Evolutionary conservation across 2,888 invertebrate species (phyloP).

Genomic region (Xanthostigma xanthostigma): DNA sequence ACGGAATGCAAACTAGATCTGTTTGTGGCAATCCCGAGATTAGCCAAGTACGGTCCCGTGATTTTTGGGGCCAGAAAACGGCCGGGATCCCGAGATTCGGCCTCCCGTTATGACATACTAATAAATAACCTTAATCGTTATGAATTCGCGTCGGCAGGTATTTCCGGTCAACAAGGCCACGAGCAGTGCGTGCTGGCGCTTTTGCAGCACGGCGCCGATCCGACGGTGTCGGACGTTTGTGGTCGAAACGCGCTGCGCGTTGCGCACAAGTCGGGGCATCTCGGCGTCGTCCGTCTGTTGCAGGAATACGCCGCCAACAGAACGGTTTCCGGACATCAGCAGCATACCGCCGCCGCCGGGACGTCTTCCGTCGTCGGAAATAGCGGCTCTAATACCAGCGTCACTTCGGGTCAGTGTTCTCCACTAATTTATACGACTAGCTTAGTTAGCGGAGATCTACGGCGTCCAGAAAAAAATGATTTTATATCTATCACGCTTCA

Average conservation of each 20-base stretch:
- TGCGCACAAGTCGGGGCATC: constrained; percentile 82
- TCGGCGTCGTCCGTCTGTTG: constrained; percentile 62
- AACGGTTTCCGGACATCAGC: constrained; percentile 21
- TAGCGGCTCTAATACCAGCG: constrained; percentile 6
- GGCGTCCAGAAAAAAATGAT: no score
- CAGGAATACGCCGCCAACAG: constrained; percentile 41
- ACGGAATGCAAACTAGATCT: no score
- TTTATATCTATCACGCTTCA: no score
- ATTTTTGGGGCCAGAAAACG: no score
- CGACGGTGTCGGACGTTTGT: constrained; percentile 71
- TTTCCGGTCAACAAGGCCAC: constrained; percentile 93
- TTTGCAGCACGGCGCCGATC: constrained; percentile 72
- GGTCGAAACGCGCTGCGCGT: constrained; percentile 78
- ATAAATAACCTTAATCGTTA: neutral
- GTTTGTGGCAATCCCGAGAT: no score
- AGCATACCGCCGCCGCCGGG: constrained; percentile 26
- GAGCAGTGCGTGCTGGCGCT: constrained; percentile 78
- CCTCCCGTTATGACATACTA: no score
- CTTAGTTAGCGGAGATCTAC: no score
- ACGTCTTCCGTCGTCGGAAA: constrained; percentile 17
- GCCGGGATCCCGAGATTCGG: no score
- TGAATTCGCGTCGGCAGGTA: constrained; percentile 38
- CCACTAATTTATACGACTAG: neutral
- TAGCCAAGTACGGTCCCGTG: no score
- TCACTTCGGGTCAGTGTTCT: constrained; percentile 24